Percentiles rank a stretch among this genome's conserved stretches.
phyloP scores from a whole-genome alignment of 2,888 invertebrate genomes.

The Andrena flavipes region DNA sequence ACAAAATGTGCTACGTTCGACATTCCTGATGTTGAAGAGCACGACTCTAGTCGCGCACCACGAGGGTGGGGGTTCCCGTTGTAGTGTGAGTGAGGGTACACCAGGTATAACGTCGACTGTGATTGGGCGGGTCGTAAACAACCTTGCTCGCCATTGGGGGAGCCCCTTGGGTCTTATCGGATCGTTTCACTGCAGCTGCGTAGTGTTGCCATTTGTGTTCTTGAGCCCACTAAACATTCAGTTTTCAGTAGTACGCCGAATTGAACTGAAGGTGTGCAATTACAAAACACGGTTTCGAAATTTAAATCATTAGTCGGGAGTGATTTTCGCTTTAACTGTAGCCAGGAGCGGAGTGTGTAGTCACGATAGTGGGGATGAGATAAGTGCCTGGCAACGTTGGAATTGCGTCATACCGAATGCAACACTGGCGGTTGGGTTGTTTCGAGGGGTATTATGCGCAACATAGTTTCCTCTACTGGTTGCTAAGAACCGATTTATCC shows the following conservation, averaged over 20 bases:
- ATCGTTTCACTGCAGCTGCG: neutral
- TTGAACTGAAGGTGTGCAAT: conserved; percentile 3
- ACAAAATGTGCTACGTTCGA: neutral
- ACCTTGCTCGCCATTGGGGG: conserved; percentile 20
- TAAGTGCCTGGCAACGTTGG: conserved; percentile 19
- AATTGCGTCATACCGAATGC: conserved; percentile 10
- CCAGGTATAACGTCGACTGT: neutral
- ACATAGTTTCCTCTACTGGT: neutral
- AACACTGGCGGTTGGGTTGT: neutral
- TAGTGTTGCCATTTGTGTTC: conserved; percentile 23
- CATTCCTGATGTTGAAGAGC: neutral
- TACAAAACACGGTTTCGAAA: neutral
- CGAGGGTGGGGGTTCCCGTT: neutral
- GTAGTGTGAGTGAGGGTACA: neutral
- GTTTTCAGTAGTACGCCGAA: conserved; percentile 33
- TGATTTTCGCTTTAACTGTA: conserved; percentile 4
- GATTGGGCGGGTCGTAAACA: conserved; percentile 18
- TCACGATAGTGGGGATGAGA: neutral
- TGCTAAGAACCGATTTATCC: neutral
- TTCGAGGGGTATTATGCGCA: neutral
- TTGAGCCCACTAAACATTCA: conserved; percentile 26
- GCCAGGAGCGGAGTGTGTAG: neutral
- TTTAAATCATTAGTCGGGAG: neutral
- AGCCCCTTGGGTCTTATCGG: conserved; percentile 37
- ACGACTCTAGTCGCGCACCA: neutral